Conservation (phyloP, 2,797 vertebrate genomes). For the Tenualosa ilisha region DNA sequence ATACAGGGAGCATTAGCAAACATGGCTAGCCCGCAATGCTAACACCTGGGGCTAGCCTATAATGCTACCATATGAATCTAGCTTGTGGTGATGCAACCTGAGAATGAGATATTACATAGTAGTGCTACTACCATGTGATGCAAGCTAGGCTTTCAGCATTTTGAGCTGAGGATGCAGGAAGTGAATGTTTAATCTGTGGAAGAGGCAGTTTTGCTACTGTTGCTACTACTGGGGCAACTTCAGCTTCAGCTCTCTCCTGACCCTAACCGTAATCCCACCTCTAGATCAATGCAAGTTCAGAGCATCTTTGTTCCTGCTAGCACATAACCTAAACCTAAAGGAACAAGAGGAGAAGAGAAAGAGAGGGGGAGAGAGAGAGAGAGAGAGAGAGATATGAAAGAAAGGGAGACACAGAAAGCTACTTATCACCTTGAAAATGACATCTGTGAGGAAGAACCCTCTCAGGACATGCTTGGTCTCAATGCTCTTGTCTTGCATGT, state of each 20-base stretch:
- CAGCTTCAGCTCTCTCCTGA: conserved; percentile 67
- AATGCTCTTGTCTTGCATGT: conserved; percentile 51
- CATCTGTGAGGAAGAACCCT: conserved; percentile 68
- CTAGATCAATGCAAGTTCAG: conserved; percentile 76
- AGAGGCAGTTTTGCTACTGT: conserved; percentile 67
- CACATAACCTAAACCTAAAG: conserved; percentile 58
- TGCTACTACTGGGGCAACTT: conserved; percentile 3
- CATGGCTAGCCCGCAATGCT: not conserved
- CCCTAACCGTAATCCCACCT: conserved; percentile 73
- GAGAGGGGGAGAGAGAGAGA: conserved; percentile 54
- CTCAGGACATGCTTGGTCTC: conserved; percentile 62
- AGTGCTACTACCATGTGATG: too few relatives aligned
- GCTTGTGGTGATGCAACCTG: too few relatives aligned
- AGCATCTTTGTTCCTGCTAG: conserved; percentile 70
- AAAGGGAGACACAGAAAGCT: conserved; percentile 65
- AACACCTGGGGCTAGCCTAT: not conserved
- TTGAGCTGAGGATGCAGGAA: conserved; percentile 50
- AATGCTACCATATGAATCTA: not conserved
- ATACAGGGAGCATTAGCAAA: not conserved
- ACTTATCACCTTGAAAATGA: conserved; percentile 78
- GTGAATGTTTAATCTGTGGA: conserved; percentile 73
- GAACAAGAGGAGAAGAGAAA: not conserved
- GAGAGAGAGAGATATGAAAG: conserved; percentile 54
- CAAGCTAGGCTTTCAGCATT: too few relatives aligned
- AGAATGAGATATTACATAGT: too few relatives aligned